A percentile compares a stretch with the other conserved stretches of the same genome.
These are phyloP conservation scores for Solenodon paradoxus DNA, from an alignment of 2,113 vertebrate species.

Conservation along the genomic window DNA sequence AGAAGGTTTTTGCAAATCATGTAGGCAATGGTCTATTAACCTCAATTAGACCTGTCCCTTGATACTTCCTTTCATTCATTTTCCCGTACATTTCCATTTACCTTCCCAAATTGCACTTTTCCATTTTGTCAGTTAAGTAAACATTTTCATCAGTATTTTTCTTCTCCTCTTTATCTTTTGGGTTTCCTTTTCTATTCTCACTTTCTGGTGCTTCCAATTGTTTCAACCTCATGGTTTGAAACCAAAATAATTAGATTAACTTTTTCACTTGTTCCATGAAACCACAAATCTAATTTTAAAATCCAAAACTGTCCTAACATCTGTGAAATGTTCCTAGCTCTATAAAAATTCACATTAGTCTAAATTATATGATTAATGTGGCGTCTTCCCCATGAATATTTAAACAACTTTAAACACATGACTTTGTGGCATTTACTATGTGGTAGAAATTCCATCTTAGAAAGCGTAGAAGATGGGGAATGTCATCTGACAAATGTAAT, in stretches of 20 bases:
- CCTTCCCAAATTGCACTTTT: not conserved
- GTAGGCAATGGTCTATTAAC: not conserved
- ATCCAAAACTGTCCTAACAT: slow-evolving; percentile 70
- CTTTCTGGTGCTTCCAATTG: not conserved
- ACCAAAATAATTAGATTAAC: slow-evolving; percentile 56
- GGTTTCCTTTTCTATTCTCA: not conserved
- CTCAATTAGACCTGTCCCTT: not conserved
- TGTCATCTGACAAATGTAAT: not conserved
- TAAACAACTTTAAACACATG: slow-evolving; percentile 46
- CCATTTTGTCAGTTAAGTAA: not conserved
- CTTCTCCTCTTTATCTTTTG: not conserved
- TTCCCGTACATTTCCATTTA: not conserved
- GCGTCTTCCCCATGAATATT: slow-evolving; percentile 60
- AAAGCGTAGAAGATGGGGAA: slow-evolving; percentile 17
- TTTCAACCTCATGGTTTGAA: slow-evolving; percentile 33
- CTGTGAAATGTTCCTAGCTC: slow-evolving; percentile 76
- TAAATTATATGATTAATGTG: slow-evolving; percentile 74
- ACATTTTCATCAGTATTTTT: not conserved
- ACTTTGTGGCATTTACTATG: slow-evolving; percentile 37
- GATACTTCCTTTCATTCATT: not conserved
- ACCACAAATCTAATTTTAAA: slow-evolving; percentile 69
- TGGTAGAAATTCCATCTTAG: not conserved
- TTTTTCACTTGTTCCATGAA: slow-evolving; percentile 60
- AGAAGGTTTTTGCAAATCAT: too few species aligned
- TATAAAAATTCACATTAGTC: slow-evolving; percentile 74